Base-by-base conservation (phyloP, 2,113 vertebrate species). In the Gadus macrocephalus region DNA sequence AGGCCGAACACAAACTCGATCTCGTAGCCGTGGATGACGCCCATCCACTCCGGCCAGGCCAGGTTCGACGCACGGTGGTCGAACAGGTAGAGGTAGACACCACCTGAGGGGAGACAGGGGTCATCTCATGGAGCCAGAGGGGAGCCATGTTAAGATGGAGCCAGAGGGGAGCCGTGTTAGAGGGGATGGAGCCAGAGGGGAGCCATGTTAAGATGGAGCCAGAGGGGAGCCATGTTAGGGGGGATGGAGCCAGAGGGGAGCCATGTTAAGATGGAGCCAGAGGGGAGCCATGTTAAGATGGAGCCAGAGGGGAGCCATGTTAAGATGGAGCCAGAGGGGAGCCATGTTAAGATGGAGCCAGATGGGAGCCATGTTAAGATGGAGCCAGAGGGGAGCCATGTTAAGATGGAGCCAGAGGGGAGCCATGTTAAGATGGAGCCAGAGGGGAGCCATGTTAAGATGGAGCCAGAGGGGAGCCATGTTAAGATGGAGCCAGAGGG, bases 1-100 rank as follows among this genome's bases (percentile, higher is more conserved):
- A 95, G 88, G 61, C 96, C 96, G 16, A 98, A 96, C 69, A 96
- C 91, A 82, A 97, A 98, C 86, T 98, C 96, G 1, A 98, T 98
- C 85, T 98, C 96, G 27, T 98, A 98, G 72, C 96, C 96, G 0
- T 97, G 96, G 16, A 96, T 93, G 16, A 98, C 96, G 1, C 96
- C 96, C 96, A 98, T 98, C 96, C 96, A 98, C 55, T 91, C 92
- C 0, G 96, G 96, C 95, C 95, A 98, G 35, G 85, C 89, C 67
- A 98, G 69, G 42, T 95, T 97, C 67, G 96, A 97, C 0, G 96
- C 94, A 2, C 94, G 91, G 71, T 98, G 96, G 66, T 98, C 94
- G 20, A 98, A 98, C 67, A 94, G 69, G 77, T 96, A 98, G 17
- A 94, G 88, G 76, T 92, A 97, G 12, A 95, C 80, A 0, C 80